Evolutionary conservation across 2,888 invertebrate genomes (phyloP).

Genomic region (Deilephila porcellus): DNA sequence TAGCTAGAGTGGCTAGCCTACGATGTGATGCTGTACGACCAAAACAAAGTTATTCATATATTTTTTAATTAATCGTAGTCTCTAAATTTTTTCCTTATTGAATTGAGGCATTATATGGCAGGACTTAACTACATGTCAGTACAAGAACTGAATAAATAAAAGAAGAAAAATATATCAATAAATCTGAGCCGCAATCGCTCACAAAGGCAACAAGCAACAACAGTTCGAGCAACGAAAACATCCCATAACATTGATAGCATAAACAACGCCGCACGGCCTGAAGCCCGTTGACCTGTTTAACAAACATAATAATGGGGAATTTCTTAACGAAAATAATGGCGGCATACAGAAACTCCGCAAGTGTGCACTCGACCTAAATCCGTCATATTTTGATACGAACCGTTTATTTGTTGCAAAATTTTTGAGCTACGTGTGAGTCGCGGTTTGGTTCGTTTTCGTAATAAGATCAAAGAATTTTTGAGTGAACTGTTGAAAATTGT

Average conservation of each 20-base stretch:
- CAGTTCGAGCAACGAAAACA: neutral
- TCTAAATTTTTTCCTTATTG: too few species aligned
- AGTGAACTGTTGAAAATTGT: too few species aligned
- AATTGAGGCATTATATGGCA: too few species aligned
- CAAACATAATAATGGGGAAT: slow-evolving; percentile 22
- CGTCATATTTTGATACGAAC: slow-evolving; percentile 44
- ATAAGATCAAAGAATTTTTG: neutral
- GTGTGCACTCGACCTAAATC: slow-evolving; percentile 40
- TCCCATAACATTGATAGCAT: slow-evolving; percentile 26
- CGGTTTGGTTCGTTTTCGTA: neutral
- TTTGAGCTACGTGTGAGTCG: neutral
- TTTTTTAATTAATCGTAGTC: too few species aligned
- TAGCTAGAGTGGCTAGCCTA: too few species aligned
- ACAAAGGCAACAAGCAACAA: neutral
- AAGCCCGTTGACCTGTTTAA: slow-evolving; percentile 36
- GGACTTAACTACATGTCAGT: too few species aligned
- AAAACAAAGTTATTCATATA: too few species aligned
- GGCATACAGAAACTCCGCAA: slow-evolving; percentile 37
- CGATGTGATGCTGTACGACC: too few species aligned
- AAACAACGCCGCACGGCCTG: slow-evolving; percentile 4
- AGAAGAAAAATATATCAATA: neutral
- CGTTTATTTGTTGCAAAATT: slow-evolving; percentile 32
- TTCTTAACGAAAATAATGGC: slow-evolving; percentile 34
- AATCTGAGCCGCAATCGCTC: too few species aligned
- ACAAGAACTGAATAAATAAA: too few species aligned